Base-by-base conservation (phyloP, 1,140 invertebrate species). In the Lethrus apterus region DNA sequence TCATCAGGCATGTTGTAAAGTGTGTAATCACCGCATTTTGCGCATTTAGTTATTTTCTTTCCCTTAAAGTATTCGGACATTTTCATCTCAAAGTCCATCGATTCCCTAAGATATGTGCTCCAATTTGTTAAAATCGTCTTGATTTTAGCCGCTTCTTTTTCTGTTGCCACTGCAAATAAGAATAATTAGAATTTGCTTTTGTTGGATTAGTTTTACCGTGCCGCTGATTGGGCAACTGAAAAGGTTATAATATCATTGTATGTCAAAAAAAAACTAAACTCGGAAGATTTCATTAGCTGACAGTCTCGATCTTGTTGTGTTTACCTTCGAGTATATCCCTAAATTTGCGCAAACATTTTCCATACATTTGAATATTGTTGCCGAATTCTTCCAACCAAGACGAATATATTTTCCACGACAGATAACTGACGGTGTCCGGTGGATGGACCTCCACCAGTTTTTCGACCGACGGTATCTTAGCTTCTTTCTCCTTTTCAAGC, bases 1-100 rank as follows among this genome's bases (percentile, higher is more conserved):
- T 42, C 40, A 7, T 10, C 4, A 9, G 40, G 40, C n/a, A 42
- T n/a, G n/a, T 42, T 29, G n/a, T 42, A 42, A 0, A 42, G 23
- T 5, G 40, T 42, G 18, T 42, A 42, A 29, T 42, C 40, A 9
- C 21, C 40, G 23, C 40, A 42, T 42, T 42, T 42, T 7, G 40
- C 10, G 9, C 40, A 42, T 29, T 29, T 42, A 3, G 21, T 42
- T 7, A 42, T 24, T 10, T 5, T 2, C 15, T 42, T 42, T 14
- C 40, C 40, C 8, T 29, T 42, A 14, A 42, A 11, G n/a, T 24
- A 15, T 15, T 17, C 23, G 13, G 21, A n/a, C 21, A 42, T 42
- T 5, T 17, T 24, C 23, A 10, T 17, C 1, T 26, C 40, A 14
- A 42, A 42, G 5, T 15, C 21, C 4, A 19, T 10, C 2, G 21